Percentiles rank a stretch among this genome's conserved stretches.
Evolutionary conservation across 2,888 invertebrate genomes (phyloP).

Genomic region (Meiosimyza platycephala): DNA sequence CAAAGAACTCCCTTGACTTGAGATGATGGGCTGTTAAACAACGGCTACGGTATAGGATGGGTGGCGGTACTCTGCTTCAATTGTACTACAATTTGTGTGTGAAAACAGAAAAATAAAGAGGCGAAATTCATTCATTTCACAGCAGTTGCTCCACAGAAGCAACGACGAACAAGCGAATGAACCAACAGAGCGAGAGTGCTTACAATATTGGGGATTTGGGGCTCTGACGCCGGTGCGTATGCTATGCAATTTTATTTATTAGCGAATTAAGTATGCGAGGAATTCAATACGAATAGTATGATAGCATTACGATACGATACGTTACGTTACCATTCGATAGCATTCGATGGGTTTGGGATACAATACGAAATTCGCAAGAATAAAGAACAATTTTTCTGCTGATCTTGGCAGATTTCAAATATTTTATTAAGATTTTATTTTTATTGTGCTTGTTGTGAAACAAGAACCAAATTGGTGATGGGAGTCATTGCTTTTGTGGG

Average conservation of each 20-base stretch:
- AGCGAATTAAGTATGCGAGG: slow-evolving; percentile 40
- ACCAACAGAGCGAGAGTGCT: slow-evolving; percentile 1
- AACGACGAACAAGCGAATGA: slow-evolving; percentile 3
- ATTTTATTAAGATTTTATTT: slow-evolving; percentile 41
- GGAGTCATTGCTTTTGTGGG: too few relatives aligned
- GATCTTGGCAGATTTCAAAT: slow-evolving; percentile 57
- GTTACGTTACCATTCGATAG: neutral
- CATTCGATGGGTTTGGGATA: neutral
- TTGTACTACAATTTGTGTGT: slow-evolving; percentile 14
- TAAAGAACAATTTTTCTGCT: slow-evolving; percentile 53
- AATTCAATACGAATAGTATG: slow-evolving; percentile 19
- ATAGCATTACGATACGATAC: neutral
- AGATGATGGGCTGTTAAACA: neutral
- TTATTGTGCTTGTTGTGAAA: slow-evolving; percentile 13
- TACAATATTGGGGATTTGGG: neutral
- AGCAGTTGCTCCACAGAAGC: slow-evolving; percentile 15
- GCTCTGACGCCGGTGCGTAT: slow-evolving; percentile 36
- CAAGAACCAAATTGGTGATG: neutral
- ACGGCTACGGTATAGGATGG: neutral
- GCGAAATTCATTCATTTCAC: slow-evolving; percentile 24
- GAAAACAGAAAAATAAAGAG: slow-evolving; percentile 4
- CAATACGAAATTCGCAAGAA: neutral
- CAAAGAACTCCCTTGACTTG: slow-evolving; percentile 18
- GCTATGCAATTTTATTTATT: slow-evolving; percentile 43
- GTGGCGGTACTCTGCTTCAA: slow-evolving; percentile 1